Base-by-base conservation (phyloP, 2,113 vertebrate genomes). In the Benitochromis conjunctus region DNA sequence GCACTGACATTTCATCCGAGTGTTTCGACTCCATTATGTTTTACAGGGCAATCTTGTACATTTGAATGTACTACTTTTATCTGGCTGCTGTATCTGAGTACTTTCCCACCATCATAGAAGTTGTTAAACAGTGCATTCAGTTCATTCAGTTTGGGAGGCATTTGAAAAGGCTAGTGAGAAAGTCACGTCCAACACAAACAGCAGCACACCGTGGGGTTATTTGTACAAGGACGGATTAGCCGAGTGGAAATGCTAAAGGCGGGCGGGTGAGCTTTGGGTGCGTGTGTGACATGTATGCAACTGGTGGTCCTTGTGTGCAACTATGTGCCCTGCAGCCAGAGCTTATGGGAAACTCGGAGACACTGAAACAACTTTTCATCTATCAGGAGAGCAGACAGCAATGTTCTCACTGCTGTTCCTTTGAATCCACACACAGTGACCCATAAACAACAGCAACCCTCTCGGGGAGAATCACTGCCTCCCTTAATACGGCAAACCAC, bases 301-400 rank as follows among this genome's bases (percentile, higher is more conserved):
- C 79, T 57, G 58, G n/a, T 29, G 41, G 79, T 85, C 87, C 21
- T 56, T 83, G 71, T 71, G 79, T 60, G 55, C 55, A 56, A 77
- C 71, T 84, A 74, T 54, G 56, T 54, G 31, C 55, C 80, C 26
- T 48, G 79, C 56, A 85, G 57, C 64, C 11, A 19, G 38, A 88
- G 85, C 55, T 89, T 92, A 91, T 93, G 94, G 92, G 94, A 94
- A 94, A 92, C 69, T 83, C 5, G 0, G n/a, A 83, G 71, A 74
- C 58, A 79, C 48, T 6, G 18, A 80, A 58, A 54, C 21, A 46
- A 80, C 80, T 66, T 14, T 19, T 83, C 83, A 93, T 90, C 55
- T 69, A 77, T 93, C 87, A 89, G 55, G 64, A 92, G 87, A 86
- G 81, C n/a, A 51, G 86, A 88, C 74, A 81, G 84, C 80, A 80